Conservation (phyloP, 2,888 invertebrate genomes). For the Melanotus villosus region DNA sequence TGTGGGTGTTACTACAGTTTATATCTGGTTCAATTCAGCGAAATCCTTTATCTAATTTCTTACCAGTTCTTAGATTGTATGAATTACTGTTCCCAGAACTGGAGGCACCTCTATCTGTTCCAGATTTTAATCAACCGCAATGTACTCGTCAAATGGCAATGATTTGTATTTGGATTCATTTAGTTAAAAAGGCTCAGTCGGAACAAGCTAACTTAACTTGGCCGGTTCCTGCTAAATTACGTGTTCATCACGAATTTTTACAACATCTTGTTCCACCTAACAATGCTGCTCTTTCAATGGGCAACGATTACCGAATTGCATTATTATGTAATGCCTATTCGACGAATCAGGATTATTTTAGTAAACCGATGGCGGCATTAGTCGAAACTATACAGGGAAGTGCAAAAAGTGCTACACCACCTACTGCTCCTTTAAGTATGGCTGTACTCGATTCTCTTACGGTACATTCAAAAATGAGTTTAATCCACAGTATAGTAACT, state of each 20-base stretch:
- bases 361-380: conserved; percentile 92
- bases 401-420: conserved; percentile 71
- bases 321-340: conserved; percentile 96
- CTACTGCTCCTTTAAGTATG: conserved; percentile 92
- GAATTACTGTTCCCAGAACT: conserved; percentile 94
- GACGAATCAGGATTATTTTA: conserved; percentile 92
- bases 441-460: conserved; percentile 93
- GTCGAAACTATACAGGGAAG: conserved; percentile 81
- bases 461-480: conserved; percentile 95
- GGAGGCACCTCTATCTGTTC: conserved; percentile 89
- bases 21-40: conserved; percentile 97
- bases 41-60: conserved; percentile 90
- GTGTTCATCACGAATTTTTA: conserved; percentile 77
- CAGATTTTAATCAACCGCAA: conserved; percentile 88
- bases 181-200: conserved; percentile 92
- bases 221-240: conserved; percentile 63
- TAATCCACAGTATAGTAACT: conserved; percentile 81
- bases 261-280: conserved; percentile 86
- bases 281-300: conserved; percentile 77
- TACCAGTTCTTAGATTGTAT: conserved; percentile 91
- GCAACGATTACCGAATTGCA: conserved; percentile 91
- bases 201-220: conserved; percentile 78
- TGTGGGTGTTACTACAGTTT: conserved; percentile 98
- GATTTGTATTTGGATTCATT: conserved; percentile 97
- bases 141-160: conserved; percentile 94